Conservation (phyloP, 1,140 invertebrate species). For the Ruditapes philippinarum region DNA sequence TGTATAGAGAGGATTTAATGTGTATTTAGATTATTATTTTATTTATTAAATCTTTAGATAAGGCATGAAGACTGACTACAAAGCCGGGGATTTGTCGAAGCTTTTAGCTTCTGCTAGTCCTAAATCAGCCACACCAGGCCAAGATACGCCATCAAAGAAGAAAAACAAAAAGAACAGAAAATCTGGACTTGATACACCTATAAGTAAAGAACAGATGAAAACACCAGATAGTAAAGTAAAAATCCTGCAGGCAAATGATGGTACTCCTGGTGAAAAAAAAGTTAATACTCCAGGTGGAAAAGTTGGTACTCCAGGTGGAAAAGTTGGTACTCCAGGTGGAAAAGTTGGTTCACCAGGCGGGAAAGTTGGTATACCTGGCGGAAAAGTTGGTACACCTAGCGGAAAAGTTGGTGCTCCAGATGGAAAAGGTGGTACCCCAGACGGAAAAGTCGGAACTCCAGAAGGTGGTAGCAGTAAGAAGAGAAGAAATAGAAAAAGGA, state of each 20-base stretch:
- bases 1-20: no score
- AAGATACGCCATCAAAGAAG: not conserved
- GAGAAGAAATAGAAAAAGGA: not conserved
- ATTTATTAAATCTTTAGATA: not conserved
- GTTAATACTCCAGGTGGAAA: not conserved
- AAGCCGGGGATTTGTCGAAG: conserved; percentile 57
- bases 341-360: no score
- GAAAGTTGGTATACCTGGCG: no score
- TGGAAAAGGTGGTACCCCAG: not conserved
- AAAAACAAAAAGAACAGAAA: not conserved
- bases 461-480: no score
- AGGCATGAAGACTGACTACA: conserved; percentile 30
- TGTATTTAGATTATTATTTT: not conserved
- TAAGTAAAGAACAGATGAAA: not conserved
- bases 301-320: not conserved
- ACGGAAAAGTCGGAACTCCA: no score
- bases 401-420: not conserved
- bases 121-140: not conserved
- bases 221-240: not conserved
- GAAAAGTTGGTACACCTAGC: no score
- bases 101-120: not conserved
- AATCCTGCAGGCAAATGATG: not conserved
- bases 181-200: not conserved
- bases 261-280: no score
- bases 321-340: no score